These are phyloP conservation scores for Xenopus borealis DNA, from an alignment of 2,113 vertebrate species.

Conservation along the genomic window DNA sequence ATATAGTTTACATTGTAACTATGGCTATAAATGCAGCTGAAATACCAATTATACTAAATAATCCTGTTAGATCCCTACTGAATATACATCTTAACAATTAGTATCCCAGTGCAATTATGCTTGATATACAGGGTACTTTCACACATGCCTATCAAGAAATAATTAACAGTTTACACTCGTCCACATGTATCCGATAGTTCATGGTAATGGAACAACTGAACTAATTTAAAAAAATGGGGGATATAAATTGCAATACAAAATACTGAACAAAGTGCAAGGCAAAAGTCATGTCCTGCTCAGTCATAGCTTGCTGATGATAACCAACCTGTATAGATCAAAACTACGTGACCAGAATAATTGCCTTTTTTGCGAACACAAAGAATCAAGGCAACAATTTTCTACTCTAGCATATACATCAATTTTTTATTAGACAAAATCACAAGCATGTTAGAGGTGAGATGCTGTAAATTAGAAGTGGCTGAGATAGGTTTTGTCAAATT, in stretches of 20 bases:
- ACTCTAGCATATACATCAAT: conserved; percentile 46
- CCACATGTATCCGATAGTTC: conserved; percentile 19
- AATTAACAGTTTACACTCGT: conserved; percentile 3
- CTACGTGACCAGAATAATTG: conserved; percentile 50
- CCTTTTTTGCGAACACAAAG: conserved; percentile 12
- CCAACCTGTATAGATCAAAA: conserved; percentile 31
- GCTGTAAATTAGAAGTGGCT: conserved; percentile 48
- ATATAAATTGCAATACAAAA: conserved; percentile 44
- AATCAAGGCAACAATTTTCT: conserved; percentile 41
- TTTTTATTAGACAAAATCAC: conserved; percentile 53
- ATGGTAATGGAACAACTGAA: conserved; percentile 31
- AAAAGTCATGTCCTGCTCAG: conserved; percentile 12
- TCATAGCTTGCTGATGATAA: conserved; percentile 43
- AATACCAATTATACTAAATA: no score
- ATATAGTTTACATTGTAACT: no score
- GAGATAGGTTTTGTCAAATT: conserved; percentile 51
- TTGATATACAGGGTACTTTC: not conserved
- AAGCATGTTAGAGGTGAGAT: conserved; percentile 47
- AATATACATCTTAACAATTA: no score
- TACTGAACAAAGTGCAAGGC: conserved; percentile 31
- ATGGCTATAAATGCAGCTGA: no score
- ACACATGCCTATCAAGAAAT: not conserved
- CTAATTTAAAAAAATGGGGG: conserved; percentile 30
- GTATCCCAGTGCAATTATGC: no score
- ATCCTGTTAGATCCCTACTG: no score